phyloP scores from a whole-genome alignment of 2,888 invertebrate species.

The Stenodera caucasica region DNA sequence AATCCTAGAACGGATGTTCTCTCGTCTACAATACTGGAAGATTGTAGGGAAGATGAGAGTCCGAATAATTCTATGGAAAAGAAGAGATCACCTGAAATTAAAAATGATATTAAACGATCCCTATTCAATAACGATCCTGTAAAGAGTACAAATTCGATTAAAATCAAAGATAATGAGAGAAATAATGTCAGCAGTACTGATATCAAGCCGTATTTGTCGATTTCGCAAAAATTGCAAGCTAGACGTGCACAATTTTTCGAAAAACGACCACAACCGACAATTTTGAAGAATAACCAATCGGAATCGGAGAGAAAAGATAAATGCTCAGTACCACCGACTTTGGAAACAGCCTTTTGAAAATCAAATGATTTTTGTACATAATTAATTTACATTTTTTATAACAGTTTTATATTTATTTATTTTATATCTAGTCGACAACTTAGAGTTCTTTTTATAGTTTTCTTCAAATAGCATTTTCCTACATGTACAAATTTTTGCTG shows the following conservation, averaged over 20 bases:
- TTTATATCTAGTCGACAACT: slow-evolving; percentile 42
- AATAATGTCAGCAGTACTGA: neutral
- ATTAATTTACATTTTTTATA: slow-evolving; percentile 31
- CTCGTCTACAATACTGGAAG: slow-evolving; percentile 84
- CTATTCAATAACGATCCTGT: slow-evolving; percentile 1
- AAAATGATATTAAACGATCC: slow-evolving; percentile 5
- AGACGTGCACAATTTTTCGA: slow-evolving; percentile 64
- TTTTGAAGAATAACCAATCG: slow-evolving; percentile 27
- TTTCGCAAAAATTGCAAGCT: slow-evolving; percentile 62
- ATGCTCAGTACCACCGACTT: slow-evolving; percentile 58
- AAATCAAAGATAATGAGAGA: neutral
- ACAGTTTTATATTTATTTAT: slow-evolving; percentile 28
- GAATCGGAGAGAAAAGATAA: slow-evolving; percentile 32
- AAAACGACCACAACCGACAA: slow-evolving; percentile 32
- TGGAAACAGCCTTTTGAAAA: slow-evolving; percentile 60
- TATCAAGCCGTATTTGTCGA: slow-evolving; percentile 35
- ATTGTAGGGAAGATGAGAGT: slow-evolving; percentile 77
- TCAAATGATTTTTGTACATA: slow-evolving; percentile 28
- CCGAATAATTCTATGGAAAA: slow-evolving; percentile 65
- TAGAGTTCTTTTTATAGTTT: slow-evolving; percentile 26
- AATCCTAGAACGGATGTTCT: slow-evolving; percentile 80
- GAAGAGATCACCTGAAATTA: slow-evolving; percentile 45
- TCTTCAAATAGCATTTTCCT: neutral
- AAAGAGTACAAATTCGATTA: slow-evolving; percentile 1
- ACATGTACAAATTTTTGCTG: slow-evolving; percentile 24